phyloP scores from a whole-genome alignment of 64 coral and sea anemone species.

The Porites australiensis region DNA sequence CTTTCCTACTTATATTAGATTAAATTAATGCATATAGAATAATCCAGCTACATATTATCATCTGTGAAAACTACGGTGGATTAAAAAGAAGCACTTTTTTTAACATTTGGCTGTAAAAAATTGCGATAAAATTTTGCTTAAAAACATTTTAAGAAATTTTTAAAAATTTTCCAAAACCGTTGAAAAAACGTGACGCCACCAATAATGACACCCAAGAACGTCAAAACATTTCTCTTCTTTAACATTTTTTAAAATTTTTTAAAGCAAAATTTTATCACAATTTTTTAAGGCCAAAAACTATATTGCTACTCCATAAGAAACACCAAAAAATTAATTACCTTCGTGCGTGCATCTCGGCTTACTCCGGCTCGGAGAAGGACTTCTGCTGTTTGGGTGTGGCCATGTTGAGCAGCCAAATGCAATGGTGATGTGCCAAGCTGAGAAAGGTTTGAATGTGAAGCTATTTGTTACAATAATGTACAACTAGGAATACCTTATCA shows the following conservation, averaged over 20 bases:
- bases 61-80: too few species aligned
- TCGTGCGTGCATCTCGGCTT: slow-evolving; percentile 97
- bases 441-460: not conserved
- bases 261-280: not conserved
- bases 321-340: slow-evolving; percentile 25
- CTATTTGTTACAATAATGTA: too few species aligned
- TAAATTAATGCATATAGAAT: too few species aligned
- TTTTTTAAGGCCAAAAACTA: not conserved
- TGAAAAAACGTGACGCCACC: not conserved
- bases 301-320: not conserved
- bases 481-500: too few species aligned
- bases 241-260: not conserved
- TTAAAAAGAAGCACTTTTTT: too few species aligned
- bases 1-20: too few species aligned
- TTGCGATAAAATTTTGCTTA: too few species aligned
- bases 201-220: too few species aligned
- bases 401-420: slow-evolving; percentile 97
- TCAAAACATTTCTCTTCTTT: too few species aligned
- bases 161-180: not conserved
- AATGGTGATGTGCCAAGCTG: slow-evolving; percentile 96
- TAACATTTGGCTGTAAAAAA: too few species aligned
- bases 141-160: too few species aligned
- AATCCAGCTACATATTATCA: too few species aligned
- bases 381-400: slow-evolving; percentile 93
- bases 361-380: slow-evolving; percentile 92